Evolutionary conservation across 2,113 vertebrate genomes (phyloP).

Genomic region (Benitochromis conjunctus): DNA sequence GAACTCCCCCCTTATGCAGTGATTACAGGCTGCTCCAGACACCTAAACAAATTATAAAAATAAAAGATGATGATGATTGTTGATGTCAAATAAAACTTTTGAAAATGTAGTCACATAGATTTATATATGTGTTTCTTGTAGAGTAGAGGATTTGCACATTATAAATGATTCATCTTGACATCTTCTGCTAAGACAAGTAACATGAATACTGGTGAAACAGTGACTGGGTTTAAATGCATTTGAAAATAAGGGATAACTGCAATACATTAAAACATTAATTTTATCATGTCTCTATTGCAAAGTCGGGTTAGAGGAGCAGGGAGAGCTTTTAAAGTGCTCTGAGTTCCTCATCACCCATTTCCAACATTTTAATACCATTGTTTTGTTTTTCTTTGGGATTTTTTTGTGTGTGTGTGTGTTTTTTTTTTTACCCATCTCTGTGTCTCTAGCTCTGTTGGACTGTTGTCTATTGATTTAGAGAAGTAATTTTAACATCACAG

Average conservation of each 20-base stretch:
- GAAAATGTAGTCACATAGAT: neutral
- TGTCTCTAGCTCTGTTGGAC: neutral
- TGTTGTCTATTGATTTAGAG: constrained; percentile 26
- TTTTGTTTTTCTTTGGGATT: fast-evolving
- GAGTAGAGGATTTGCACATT: neutral
- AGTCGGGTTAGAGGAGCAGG: neutral
- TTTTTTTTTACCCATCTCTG: neutral
- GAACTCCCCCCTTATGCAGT: neutral
- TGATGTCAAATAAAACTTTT: neutral
- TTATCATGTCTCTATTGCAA: neutral
- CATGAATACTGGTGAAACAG: neutral
- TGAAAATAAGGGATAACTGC: neutral
- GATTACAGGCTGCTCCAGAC: neutral
- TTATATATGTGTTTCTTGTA: neutral
- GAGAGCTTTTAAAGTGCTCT: neutral
- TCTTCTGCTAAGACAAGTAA: neutral
- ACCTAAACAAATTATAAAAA: neutral
- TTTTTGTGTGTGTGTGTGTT: too few species aligned
- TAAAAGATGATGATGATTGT: neutral
- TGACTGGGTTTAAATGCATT: neutral
- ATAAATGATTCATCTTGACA: neutral
- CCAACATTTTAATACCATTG: neutral
- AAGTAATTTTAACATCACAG: constrained; percentile 49
- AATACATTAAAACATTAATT: neutral
- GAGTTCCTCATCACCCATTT: neutral